Evolutionary conservation across 2,797 vertebrate species (phyloP).

Genomic region (Mionectes olivaceus): DNA sequence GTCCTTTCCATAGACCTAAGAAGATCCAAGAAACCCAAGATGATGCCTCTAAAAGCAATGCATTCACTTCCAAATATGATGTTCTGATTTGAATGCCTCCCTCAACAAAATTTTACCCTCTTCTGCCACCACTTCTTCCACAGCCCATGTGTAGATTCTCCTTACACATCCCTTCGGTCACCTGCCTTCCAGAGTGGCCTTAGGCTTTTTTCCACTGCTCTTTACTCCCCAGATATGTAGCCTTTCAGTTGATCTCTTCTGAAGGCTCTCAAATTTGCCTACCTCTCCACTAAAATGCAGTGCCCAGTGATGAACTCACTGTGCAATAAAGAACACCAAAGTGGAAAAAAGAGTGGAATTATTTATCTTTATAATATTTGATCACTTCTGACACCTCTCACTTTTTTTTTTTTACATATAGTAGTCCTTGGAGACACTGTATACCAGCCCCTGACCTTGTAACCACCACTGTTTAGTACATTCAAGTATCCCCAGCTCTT

Average conservation of each 20-base stretch:
- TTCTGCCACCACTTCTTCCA: not conserved
- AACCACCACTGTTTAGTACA: not conserved
- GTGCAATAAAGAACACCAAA: not conserved
- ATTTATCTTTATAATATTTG: not conserved
- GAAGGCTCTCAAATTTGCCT: not conserved
- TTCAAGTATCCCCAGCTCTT: not conserved
- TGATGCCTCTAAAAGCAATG: not conserved
- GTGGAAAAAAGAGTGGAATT: not conserved
- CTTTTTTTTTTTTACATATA: not conserved
- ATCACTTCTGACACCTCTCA: not conserved
- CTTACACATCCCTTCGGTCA: not conserved
- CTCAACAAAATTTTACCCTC: not conserved
- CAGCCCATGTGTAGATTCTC: not conserved
- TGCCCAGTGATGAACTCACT: not conserved
- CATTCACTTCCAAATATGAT: not conserved
- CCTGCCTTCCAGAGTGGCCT: not conserved
- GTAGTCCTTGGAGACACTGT: not conserved
- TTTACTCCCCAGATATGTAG: not conserved
- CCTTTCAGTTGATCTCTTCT: not conserved
- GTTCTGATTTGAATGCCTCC: not conserved
- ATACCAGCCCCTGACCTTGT: not conserved
- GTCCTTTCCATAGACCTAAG: not conserved
- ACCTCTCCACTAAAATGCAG: not conserved
- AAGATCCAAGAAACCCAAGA: not conserved
- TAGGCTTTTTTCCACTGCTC: not conserved